phyloP scores from a whole-genome alignment of 2,113 vertebrate species.

The Struthio camelus region DNA sequence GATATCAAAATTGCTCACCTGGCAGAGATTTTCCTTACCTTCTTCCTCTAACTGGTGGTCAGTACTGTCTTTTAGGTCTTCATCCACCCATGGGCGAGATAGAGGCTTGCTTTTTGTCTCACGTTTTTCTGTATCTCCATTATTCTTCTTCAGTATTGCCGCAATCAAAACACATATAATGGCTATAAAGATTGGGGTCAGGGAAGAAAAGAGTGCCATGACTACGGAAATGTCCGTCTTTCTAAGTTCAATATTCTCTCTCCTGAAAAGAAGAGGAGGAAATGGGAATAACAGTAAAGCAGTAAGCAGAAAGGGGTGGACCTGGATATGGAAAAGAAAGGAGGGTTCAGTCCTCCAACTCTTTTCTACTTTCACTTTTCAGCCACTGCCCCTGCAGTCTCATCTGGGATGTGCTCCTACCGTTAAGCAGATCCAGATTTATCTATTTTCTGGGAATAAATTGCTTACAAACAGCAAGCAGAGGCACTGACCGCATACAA shows the following conservation, averaged over 20 bases:
- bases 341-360: background rate
- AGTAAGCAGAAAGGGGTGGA: background rate
- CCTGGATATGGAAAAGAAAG: background rate
- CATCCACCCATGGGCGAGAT: slow-evolving; percentile 82
- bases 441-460: background rate
- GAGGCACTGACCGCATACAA: background rate
- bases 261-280: background rate
- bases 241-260: background rate
- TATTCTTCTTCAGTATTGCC: slow-evolving; percentile 74
- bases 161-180: slow-evolving; percentile 83
- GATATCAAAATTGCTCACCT: background rate
- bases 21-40: slow-evolving; percentile 65
- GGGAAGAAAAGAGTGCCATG: slow-evolving; percentile 81
- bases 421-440: background rate
- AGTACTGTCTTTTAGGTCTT: slow-evolving; percentile 84
- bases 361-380: slow-evolving; percentile 2
- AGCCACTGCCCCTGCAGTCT: background rate
- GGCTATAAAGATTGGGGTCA: slow-evolving; percentile 84
- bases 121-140: background rate
- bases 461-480: background rate
- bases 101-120: background rate
- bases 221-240: background rate
- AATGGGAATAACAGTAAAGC: background rate
- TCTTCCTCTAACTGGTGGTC: slow-evolving; percentile 69
- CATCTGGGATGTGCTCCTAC: background rate